These are phyloP conservation scores for Platycheirus rosarum DNA, from an alignment of 2,888 invertebrate species.

Conservation along the genomic window DNA sequence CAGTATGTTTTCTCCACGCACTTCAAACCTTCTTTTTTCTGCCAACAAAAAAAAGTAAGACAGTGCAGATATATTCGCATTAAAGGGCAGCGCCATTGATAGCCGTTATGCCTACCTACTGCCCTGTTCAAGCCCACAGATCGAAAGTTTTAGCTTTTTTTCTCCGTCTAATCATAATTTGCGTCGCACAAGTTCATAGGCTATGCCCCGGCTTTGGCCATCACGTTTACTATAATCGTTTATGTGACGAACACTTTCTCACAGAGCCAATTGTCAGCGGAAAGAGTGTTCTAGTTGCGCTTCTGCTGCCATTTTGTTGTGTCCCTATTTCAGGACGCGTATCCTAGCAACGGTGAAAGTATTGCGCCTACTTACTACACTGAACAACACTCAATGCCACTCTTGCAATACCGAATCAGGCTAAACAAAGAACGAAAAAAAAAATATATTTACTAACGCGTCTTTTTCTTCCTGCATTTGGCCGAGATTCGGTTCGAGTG, in stretches of 20 bases:
- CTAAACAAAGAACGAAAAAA: conserved; percentile 12
- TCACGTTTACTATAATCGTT: conserved; percentile 5
- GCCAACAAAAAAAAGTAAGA: neutral
- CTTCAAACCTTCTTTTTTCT: neutral
- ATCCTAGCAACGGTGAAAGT: conserved; percentile 54
- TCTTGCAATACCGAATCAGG: conserved; percentile 38
- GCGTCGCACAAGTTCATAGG: conserved; percentile 32
- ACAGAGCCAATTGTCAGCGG: neutral
- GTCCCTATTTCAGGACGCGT: conserved; percentile 42
- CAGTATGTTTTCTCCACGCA: conserved; percentile 36
- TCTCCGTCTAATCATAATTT: conserved; percentile 21
- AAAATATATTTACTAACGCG: conserved; percentile 42
- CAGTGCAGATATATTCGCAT: neutral
- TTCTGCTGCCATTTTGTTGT: conserved; percentile 37
- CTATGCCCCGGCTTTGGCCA: neutral
- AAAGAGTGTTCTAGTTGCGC: conserved; percentile 17
- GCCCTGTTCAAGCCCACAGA: conserved; percentile 4
- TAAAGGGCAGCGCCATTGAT: conserved; percentile 7
- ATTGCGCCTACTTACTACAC: conserved; percentile 43
- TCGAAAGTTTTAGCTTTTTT: conserved; percentile 43
- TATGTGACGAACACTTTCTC: conserved; percentile 60
- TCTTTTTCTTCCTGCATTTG: conserved; percentile 51
- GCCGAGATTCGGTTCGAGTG: conserved; percentile 46
- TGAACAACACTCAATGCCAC: conserved; percentile 47
- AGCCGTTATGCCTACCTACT: neutral